Percentiles rank a stretch among this genome's conserved stretches.
Evolutionary conservation across 2,888 invertebrate species (phyloP).

Genomic region (Nebria salina): DNA sequence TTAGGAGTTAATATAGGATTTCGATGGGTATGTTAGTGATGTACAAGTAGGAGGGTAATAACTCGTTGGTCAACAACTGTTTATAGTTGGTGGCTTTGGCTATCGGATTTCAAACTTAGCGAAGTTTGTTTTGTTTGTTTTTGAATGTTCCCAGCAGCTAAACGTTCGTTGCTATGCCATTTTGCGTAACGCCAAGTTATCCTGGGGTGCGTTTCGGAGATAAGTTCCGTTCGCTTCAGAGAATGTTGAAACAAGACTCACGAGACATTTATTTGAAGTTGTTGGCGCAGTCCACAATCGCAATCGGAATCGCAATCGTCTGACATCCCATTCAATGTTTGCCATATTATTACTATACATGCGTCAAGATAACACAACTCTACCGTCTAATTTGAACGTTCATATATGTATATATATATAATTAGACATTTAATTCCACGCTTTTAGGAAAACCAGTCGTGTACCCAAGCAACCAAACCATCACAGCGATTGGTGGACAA

Average conservation of each 20-base stretch:
- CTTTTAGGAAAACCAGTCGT: slow-evolving; percentile 73
- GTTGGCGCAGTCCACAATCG: slow-evolving; percentile 12
- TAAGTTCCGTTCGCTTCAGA: neutral
- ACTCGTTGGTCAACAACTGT: neutral
- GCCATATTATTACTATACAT: neutral
- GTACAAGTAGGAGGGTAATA: neutral
- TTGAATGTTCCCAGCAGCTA: neutral
- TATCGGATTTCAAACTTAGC: neutral
- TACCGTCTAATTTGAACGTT: neutral
- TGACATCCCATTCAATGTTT: neutral
- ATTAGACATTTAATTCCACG: neutral
- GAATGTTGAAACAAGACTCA: slow-evolving; percentile 33
- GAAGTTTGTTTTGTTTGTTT: neutral
- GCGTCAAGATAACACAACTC: neutral
- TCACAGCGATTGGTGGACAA: slow-evolving; percentile 76
- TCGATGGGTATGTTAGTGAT: too few species aligned
- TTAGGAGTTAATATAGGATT: too few species aligned
- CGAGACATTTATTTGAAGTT: slow-evolving; percentile 35
- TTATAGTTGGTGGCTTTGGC: neutral
- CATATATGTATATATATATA: neutral
- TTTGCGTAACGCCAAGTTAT: neutral
- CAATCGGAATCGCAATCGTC: neutral
- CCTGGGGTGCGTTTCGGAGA: neutral
- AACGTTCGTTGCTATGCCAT: neutral
- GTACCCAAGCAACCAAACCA: slow-evolving; percentile 71